These are phyloP conservation scores for Caenorhabditis latens DNA, from an alignment of 1,140 invertebrate genomes.

Conservation along the genomic window DNA sequence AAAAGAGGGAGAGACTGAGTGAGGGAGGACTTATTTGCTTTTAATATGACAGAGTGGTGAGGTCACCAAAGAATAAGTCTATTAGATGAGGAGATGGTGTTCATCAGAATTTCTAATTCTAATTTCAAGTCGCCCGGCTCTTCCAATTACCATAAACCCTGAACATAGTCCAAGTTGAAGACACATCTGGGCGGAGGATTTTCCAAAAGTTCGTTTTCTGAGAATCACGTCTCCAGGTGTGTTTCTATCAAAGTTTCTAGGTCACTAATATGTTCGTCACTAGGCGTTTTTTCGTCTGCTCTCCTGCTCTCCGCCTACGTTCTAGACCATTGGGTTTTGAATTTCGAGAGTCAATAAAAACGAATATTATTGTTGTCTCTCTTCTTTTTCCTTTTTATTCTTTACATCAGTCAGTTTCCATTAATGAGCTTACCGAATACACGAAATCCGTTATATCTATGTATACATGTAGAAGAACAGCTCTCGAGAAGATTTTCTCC, in stretches of 20 bases:
- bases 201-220: not conserved
- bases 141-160: too few relatives aligned
- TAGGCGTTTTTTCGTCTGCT: not conserved
- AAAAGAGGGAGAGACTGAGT: not conserved
- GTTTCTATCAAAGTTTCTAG: not conserved
- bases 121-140: too few relatives aligned
- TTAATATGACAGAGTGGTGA: constrained; percentile 15
- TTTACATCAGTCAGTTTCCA: not conserved
- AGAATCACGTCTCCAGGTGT: not conserved
- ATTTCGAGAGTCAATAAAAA: constrained; percentile 35
- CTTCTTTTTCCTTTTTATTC: not conserved
- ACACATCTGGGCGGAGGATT: too few relatives aligned
- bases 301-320: not conserved
- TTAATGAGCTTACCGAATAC: not conserved
- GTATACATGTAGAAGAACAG: not conserved
- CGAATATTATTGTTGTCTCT: not conserved
- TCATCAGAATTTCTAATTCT: too few relatives aligned
- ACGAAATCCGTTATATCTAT: not conserved
- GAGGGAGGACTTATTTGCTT: not conserved
- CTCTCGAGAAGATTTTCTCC: not conserved
- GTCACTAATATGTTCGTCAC: not conserved
- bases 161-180: too few relatives aligned
- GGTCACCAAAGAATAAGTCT: not conserved
- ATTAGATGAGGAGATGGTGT: too few relatives aligned
- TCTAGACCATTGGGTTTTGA: not conserved